phyloP scores from a whole-genome alignment of 2,888 invertebrate genomes.

The Cyclophora punctaria region DNA sequence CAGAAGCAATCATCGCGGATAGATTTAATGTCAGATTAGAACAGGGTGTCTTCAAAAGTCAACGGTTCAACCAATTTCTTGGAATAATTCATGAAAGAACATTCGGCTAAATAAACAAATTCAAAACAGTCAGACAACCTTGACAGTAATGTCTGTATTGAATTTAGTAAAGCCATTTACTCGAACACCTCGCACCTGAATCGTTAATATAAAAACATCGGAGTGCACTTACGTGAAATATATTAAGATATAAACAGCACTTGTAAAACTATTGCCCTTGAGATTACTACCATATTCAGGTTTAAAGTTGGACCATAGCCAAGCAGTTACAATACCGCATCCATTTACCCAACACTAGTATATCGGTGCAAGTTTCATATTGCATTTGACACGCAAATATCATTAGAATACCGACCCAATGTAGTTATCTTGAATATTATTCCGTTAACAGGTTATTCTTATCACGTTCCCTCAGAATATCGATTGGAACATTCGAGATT shows the following conservation, averaged over 20 bases:
- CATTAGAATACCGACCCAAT: too few species aligned
- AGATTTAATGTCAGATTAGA: too few species aligned
- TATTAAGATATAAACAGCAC: constrained; percentile 25
- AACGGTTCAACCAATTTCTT: too few species aligned
- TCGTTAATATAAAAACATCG: too few species aligned
- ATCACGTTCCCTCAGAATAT: too few species aligned
- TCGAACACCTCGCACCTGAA: too few species aligned
- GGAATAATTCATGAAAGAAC: too few species aligned
- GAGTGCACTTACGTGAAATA: constrained; percentile 2
- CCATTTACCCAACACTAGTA: constrained; percentile 32
- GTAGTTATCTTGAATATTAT: too few species aligned
- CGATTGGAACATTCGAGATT: constrained; percentile 3
- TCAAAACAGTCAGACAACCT: constrained; percentile 3
- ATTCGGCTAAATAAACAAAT: constrained; percentile 4
- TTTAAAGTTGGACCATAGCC: constrained; percentile 46
- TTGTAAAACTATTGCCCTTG: constrained; percentile 51
- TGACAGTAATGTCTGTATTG: constrained; percentile 2
- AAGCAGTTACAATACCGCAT: constrained; percentile 44
- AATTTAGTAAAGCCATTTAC: not conserved
- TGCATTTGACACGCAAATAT: too few species aligned
- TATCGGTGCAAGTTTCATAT: constrained; percentile 22
- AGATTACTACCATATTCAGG: constrained; percentile 39
- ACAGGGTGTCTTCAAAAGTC: too few species aligned
- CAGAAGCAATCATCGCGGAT: too few species aligned
- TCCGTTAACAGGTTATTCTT: too few species aligned